Conservation (phyloP, 2,113 vertebrate species). For the Aptenodytes patagonicus region DNA sequence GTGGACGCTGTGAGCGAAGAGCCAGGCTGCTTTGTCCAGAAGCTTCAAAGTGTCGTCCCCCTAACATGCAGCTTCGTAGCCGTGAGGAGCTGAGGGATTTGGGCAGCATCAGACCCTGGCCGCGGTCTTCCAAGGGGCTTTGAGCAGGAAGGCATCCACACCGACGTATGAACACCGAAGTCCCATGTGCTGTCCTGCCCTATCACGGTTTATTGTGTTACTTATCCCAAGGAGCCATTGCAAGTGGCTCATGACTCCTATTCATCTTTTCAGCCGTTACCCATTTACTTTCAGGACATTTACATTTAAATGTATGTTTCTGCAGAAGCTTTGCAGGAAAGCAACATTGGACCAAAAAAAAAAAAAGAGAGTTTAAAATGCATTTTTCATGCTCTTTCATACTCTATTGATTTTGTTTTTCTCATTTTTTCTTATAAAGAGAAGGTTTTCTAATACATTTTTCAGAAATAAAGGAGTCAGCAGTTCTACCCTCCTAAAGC, state of each 20-base stretch:
- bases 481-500: slow-evolving; percentile 54
- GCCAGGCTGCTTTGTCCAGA: background rate
- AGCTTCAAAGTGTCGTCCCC: background rate
- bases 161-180: fast-evolving
- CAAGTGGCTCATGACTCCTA: background rate
- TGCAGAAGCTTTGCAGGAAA: slow-evolving; percentile 65
- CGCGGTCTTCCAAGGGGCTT: background rate
- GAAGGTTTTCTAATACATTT: slow-evolving; percentile 61
- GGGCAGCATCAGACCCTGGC: too few relatives aligned
- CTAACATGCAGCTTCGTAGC: fast-evolving
- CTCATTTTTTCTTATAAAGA: slow-evolving; percentile 72
- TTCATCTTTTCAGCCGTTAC: background rate
- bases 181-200: background rate
- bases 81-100: background rate
- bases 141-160: background rate
- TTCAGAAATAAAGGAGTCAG: slow-evolving; percentile 45
- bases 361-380: slow-evolving; percentile 57
- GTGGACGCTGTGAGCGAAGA: background rate
- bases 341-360: background rate
- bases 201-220: background rate
- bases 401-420: slow-evolving; percentile 75
- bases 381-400: slow-evolving; percentile 77
- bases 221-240: background rate
- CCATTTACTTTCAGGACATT: slow-evolving; percentile 58
- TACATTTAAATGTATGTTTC: slow-evolving; percentile 67